Evolutionary conservation across 2,888 invertebrate species (phyloP).

Genomic region (Troides oblongomaculatus): DNA sequence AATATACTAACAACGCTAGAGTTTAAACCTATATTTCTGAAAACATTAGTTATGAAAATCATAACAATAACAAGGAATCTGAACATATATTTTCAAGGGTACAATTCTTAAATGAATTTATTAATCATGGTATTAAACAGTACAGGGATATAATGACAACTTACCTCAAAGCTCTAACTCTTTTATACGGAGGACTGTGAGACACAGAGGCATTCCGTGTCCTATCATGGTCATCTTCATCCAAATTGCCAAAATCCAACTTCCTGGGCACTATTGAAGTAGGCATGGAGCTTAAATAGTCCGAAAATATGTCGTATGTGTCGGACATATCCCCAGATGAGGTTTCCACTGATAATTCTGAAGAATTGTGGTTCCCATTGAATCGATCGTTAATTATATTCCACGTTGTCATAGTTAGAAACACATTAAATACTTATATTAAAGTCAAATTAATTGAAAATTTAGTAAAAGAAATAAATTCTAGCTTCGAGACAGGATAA

Average conservation of each 20-base stretch:
- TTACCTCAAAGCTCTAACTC: conserved; percentile 80
- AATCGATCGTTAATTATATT: conserved; percentile 68
- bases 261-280: conserved; percentile 79
- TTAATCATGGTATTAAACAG: conserved; percentile 48
- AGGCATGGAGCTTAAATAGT: conserved; percentile 80
- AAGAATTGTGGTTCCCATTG: conserved; percentile 66
- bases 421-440: conserved; percentile 57
- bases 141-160: conserved; percentile 35
- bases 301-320: conserved; percentile 80
- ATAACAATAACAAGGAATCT: too few species aligned
- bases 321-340: conserved; percentile 82
- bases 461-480: conserved; percentile 58
- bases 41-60: too few species aligned
- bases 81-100: too few species aligned
- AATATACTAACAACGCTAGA: too few species aligned
- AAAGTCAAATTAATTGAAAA: conserved; percentile 50
- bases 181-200: conserved; percentile 79
- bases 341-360: conserved; percentile 79
- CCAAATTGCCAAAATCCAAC: conserved; percentile 76
- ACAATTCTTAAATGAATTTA: background rate
- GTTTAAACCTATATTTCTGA: too few species aligned
- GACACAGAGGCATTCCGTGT: conserved; percentile 57
- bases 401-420: conserved; percentile 69
- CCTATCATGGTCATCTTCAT: conserved; percentile 74
- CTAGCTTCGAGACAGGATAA: conserved; percentile 70